phyloP scores from a whole-genome alignment of 2,888 invertebrate genomes.

The Loripinus fragilis region DNA sequence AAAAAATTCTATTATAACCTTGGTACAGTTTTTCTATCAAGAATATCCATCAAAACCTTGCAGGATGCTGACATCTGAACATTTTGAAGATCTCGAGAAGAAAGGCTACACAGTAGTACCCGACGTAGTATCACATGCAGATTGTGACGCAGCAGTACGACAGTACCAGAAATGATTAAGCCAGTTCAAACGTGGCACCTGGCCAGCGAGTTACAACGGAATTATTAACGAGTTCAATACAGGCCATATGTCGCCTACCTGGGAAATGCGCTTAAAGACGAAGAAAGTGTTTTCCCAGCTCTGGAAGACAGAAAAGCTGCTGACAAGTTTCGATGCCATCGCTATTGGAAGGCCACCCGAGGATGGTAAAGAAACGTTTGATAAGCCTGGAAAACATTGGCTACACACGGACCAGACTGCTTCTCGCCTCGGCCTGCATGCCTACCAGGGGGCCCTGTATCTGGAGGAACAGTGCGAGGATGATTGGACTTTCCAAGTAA shows the following conservation, averaged over 20 bases:
- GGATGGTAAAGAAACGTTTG: constrained; percentile 65
- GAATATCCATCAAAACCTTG: too few species aligned
- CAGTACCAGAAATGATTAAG: constrained; percentile 68
- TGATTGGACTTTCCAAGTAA: constrained; percentile 69
- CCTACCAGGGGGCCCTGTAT: constrained; percentile 75
- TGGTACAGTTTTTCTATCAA: too few species aligned
- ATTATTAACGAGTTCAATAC: constrained; percentile 70
- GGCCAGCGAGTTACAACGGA: constrained; percentile 65
- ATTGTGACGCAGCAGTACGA: constrained; percentile 64
- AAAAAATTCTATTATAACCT: too few species aligned
- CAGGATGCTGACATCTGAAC: constrained; percentile 45
- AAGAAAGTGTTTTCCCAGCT: constrained; percentile 74
- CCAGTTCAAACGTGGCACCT: constrained; percentile 60
- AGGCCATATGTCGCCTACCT: constrained; percentile 72
- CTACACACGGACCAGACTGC: constrained; percentile 76
- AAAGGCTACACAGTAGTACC: constrained; percentile 72
- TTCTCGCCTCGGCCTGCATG: constrained; percentile 72
- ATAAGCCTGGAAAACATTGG: constrained; percentile 60
- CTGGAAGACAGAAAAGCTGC: constrained; percentile 76
- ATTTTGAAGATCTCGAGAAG: constrained; percentile 60
- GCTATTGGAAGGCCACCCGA: constrained; percentile 79
- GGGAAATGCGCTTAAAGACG: constrained; percentile 71
- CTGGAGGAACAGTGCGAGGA: constrained; percentile 67
- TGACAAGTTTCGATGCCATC: constrained; percentile 77
- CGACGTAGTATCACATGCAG: constrained; percentile 57